Percentiles rank a stretch among this genome's conserved stretches.
Conservation (phyloP, 2,888 invertebrate species). For the Tinea pellionella region DNA sequence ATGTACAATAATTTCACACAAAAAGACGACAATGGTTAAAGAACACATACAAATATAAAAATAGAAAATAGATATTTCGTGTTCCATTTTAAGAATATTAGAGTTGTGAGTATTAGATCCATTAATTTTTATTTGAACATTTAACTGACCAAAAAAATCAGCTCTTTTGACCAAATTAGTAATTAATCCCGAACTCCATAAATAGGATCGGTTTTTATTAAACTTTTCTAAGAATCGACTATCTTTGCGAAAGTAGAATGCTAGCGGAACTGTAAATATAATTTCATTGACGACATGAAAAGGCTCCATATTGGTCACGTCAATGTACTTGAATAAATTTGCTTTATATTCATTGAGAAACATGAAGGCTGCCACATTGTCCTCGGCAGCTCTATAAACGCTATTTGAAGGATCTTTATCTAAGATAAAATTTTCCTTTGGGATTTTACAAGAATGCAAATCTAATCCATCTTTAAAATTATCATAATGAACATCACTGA, state of each 20-base stretch:
- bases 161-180: neutral
- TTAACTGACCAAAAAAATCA: neutral
- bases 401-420: neutral
- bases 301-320: neutral
- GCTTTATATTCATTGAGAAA: neutral
- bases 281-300: constrained; percentile 8
- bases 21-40: neutral
- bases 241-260: constrained; percentile 3
- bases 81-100: neutral
- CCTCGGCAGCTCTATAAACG: neutral
- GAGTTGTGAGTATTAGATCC: neutral
- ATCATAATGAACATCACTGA: neutral
- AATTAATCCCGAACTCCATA: neutral
- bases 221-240: neutral
- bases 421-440: constrained; percentile 6
- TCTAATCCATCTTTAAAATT: constrained; percentile 7
- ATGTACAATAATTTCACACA: constrained; percentile 1
- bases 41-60: neutral
- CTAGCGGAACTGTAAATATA: neutral
- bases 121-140: neutral
- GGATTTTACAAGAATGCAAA: constrained; percentile 5
- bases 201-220: neutral
- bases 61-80: neutral
- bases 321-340: constrained; percentile 1
- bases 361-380: constrained; percentile 8